Base-by-base conservation (phyloP, 2,797 vertebrate species). In the Petrocephalus sullivani region DNA sequence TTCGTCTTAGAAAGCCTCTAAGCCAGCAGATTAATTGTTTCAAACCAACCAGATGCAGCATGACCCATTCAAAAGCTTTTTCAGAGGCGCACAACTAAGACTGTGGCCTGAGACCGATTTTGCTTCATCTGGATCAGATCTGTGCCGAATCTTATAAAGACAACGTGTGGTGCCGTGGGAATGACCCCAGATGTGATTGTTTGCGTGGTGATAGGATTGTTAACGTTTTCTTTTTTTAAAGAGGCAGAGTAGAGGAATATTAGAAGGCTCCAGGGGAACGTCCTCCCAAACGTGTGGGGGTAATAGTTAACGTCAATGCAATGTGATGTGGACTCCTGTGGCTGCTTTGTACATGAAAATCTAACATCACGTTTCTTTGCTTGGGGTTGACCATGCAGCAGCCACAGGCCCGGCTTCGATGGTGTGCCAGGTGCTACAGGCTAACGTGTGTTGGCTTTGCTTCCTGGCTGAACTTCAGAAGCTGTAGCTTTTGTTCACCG, bases 121-220 rank as follows among this genome's bases (percentile, higher is more conserved):
- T 78, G 37, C 71, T 19, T 78, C 71, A 78, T 78, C 71, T 78
- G 71, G 71, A 78, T 78, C 37, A 78, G 71, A 78, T 78, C 71
- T 78, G 16, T 46, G 71, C 71, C 5, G 71, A 78, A 78, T 78
- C 71, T 78, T 78, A 78, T 78, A 46, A 78, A 78, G 71, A 3
- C 71, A 46, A 46, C 71, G 37, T 75, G 67, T 78, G 71, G 71
- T 78, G 71, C 33, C 71, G 71, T 78, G 71, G 71, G 71, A 78
- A 78, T 78, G 71, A 78, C 71, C 71, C 71, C 71, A 78, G 71
- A 78, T 78, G 71, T 33, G 37, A 78, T 78, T 78, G 71, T 78
- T 78, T 78, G 71, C 37, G 37, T 78, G 71, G 71, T 78, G 71
- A 46, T 78, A 78, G 71, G 71, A 78, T 46, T 78, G 37, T 78